Evolutionary conservation across 2,113 vertebrate species (phyloP).

Genomic region (Tauraco erythrolophus): DNA sequence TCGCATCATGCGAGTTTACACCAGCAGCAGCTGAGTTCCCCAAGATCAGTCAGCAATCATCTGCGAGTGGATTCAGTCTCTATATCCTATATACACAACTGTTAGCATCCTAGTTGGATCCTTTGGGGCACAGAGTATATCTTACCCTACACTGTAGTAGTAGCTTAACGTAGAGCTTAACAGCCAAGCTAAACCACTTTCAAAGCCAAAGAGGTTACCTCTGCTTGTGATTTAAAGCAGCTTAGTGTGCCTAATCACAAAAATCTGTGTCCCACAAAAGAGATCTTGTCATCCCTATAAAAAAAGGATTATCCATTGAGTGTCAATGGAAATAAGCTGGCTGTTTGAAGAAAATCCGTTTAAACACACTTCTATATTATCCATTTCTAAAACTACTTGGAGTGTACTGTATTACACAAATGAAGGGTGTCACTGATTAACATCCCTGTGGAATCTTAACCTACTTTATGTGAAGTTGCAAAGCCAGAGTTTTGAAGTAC

Average conservation of each 20-base stretch:
- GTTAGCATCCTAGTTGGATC: not conserved
- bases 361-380: not conserved
- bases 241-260: not conserved
- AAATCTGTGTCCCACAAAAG: constrained; percentile 25
- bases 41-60: not conserved
- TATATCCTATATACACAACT: not conserved
- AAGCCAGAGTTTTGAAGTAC: not conserved
- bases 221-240: constrained; percentile 5
- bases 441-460: not conserved
- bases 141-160: not conserved
- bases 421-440: not conserved
- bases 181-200: not conserved
- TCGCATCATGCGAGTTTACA: fast-evolving
- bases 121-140: not conserved
- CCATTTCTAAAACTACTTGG: not conserved
- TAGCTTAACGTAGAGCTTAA: not conserved
- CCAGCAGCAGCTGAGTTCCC: not conserved
- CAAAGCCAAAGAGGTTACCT: not conserved
- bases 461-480: not conserved
- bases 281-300: not conserved
- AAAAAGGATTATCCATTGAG: not conserved
- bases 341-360: not conserved
- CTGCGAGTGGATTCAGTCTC: not conserved
- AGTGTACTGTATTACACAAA: not conserved
- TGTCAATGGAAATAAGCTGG: not conserved